Conservation (phyloP, 2,113 vertebrate genomes). For the Chascanopsetta lugubris region DNA sequence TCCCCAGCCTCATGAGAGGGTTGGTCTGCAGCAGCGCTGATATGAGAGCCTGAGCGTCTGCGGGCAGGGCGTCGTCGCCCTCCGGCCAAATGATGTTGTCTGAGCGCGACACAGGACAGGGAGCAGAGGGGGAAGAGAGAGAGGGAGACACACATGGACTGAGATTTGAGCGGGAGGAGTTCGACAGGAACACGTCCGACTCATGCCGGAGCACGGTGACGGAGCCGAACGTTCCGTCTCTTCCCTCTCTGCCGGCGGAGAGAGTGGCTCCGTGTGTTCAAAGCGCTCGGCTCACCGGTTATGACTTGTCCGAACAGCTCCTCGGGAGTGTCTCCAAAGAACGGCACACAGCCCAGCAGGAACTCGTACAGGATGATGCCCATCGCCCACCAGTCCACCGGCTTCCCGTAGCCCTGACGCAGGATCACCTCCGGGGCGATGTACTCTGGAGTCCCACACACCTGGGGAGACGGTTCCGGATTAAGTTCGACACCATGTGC, state of each 20-base stretch:
- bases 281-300: slow-evolving; percentile 80
- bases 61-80: slow-evolving; percentile 89
- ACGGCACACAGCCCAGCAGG: slow-evolving; percentile 93
- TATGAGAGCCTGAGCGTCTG: slow-evolving; percentile 87
- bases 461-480: slow-evolving; percentile 80
- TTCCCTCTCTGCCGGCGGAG: too few species aligned
- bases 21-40: slow-evolving; percentile 91
- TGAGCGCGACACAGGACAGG: slow-evolving; percentile 59
- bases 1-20: slow-evolving; percentile 87
- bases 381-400: slow-evolving; percentile 98
- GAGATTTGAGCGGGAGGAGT: not conserved
- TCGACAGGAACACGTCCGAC: not conserved
- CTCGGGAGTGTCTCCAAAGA: slow-evolving; percentile 93
- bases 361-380: slow-evolving; percentile 96
- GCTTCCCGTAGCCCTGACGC: slow-evolving; percentile 93
- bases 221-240: too few species aligned
- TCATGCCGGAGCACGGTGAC: too few species aligned
- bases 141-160: not conserved
- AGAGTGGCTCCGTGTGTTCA: too few species aligned
- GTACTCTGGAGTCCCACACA: slow-evolving; percentile 96
- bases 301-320: slow-evolving; percentile 96
- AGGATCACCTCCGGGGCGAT: slow-evolving; percentile 96
- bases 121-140: slow-evolving; percentile 4
- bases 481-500: too few species aligned
- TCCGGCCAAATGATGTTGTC: slow-evolving; percentile 93